Conservation (phyloP, 2,888 invertebrate species). For the Watsonalla binaria region DNA sequence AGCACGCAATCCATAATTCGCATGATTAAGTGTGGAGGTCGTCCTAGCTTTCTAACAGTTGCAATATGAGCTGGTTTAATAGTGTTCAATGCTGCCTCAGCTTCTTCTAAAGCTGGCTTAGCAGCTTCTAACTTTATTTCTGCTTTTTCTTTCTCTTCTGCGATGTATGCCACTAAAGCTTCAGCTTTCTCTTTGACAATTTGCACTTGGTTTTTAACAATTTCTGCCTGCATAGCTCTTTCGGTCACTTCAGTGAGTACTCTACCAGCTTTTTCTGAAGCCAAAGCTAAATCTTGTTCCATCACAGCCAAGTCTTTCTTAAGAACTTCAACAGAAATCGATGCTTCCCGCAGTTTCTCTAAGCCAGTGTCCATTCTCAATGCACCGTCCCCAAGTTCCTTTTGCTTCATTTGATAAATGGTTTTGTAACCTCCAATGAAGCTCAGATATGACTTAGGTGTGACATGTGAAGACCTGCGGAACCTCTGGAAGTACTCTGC, state of each 20-base stretch:
- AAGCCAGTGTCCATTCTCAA: conserved; percentile 96
- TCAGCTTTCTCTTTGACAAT: conserved; percentile 98
- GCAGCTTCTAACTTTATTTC: conserved; percentile 97
- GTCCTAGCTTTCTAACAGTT: conserved; percentile 94
- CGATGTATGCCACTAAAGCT: conserved; percentile 89
- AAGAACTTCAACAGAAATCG: conserved; percentile 93
- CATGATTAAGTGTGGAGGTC: conserved; percentile 98
- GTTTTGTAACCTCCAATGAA: conserved; percentile 97
- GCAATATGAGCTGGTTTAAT: conserved; percentile 98
- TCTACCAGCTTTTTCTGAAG: conserved; percentile 94
- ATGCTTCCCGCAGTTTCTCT: conserved; percentile 96
- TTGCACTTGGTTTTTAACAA: conserved; percentile 96
- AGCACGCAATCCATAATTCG: conserved; percentile 98
- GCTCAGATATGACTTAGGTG: conserved; percentile 97
- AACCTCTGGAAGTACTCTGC: conserved; percentile 93
- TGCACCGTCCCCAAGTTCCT: conserved; percentile 93
- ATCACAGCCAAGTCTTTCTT: conserved; percentile 95
- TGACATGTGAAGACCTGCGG: conserved; percentile 96
- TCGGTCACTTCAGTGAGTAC: conserved; percentile 94
- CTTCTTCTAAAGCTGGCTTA: conserved; percentile 96
- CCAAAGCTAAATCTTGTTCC: conserved; percentile 95
- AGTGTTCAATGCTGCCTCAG: conserved; percentile 95
- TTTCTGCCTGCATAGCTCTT: conserved; percentile 96
- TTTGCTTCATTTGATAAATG: conserved; percentile 93
- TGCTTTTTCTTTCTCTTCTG: conserved; percentile 93